Evolutionary conservation across 1,140 invertebrate species (phyloP), one percentile per base, ranked within the genome.

Genomic region (Centruroides sculpturatus): DNA sequence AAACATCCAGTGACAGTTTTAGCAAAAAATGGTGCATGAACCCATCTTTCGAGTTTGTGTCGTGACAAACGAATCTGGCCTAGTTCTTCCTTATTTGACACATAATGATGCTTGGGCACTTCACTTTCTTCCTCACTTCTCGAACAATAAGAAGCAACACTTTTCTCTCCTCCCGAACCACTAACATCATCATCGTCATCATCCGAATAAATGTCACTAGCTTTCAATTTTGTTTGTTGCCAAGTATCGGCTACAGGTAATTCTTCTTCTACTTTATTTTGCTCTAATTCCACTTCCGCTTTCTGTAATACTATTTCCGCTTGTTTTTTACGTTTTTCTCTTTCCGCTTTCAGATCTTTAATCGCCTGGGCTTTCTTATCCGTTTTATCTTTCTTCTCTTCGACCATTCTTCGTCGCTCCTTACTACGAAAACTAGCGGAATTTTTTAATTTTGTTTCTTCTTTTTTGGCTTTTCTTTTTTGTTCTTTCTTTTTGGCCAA

Each of bases 21-120:
- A 64, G 85, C 83, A 70, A 99, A 99, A 73, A 96, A 96, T 12
- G 96, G 96, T 66, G 96, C 78, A 77, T 98, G 93, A 13, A 98
- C 89, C 74, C 96, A 92, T 67, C 86, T 83, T 75, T 97, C 93
- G 72, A 98, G 79, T 77, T 95, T 96, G 72, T 88, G 83, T 67
- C 94, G 83, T 36, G 92, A 95, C 6, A 98, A 72, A 61, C 92
- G 78, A 57, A 97, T 83, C 74, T 86, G 86, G 71, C 87, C 87
- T 8, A 98, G 75, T 67, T 98, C 90, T 66, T 90, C 87, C 72
- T 83, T 82, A 6, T 78, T 83, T 57, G 79, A 79, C 3, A 92
- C 83, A 67, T 80, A 85, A 34, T 64, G 51, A 36, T 52, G 36
- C 36, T 62, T 65, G 35, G 55, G 35, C 5, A 13, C 12, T 56